These are phyloP conservation scores for Trogon melanurus DNA, from an alignment of 2,113 vertebrate species.

Conservation along the genomic window DNA sequence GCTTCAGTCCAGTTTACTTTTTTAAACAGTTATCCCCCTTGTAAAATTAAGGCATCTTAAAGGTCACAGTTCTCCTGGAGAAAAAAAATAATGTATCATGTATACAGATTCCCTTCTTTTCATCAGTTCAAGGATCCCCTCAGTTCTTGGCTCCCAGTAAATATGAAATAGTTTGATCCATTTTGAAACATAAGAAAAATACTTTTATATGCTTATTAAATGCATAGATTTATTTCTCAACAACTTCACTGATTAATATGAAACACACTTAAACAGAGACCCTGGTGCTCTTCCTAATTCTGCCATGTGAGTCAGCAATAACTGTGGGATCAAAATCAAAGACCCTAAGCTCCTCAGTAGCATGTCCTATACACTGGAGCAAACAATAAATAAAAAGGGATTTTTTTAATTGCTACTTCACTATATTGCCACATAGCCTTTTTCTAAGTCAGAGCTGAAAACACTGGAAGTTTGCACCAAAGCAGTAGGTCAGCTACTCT, in stretches of 20 bases:
- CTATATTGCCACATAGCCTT: neutral
- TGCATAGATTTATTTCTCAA: neutral
- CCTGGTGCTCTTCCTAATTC: neutral
- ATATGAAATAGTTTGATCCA: neutral
- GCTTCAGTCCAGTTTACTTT: neutral
- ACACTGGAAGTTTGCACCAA: neutral
- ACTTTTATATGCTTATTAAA: neutral
- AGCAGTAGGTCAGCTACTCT: neutral
- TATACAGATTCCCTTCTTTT: neutral
- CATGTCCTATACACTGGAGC: neutral
- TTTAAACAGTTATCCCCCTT: neutral
- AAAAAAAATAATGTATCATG: rapidly evolving
- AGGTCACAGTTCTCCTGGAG: neutral
- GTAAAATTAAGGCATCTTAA: neutral
- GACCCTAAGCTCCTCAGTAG: neutral
- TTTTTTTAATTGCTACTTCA: neutral
- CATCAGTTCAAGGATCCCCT: neutral
- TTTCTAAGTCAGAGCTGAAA: neutral
- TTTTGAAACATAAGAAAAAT: neutral
- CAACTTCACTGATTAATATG: neutral
- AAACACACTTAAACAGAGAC: neutral
- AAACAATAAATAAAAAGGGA: neutral
- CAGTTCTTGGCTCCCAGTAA: neutral
- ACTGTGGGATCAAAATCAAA: neutral
- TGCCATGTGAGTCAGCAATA: neutral